These are phyloP conservation scores for Chamaetylas fuelleborni DNA, from an alignment of 2,113 vertebrate species.

Conservation along the genomic window DNA sequence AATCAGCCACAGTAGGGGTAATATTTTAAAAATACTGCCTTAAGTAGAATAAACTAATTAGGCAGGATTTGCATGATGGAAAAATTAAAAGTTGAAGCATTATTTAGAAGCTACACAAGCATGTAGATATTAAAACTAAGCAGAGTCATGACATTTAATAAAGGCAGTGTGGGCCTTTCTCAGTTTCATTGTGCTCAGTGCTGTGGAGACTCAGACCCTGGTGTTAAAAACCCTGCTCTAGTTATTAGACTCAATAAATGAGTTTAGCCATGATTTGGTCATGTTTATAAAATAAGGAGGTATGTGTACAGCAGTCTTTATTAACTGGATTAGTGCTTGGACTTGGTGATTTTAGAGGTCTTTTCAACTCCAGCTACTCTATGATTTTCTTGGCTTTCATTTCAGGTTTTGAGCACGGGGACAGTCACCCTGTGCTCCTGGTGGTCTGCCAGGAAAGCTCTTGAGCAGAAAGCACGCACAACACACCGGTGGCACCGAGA, in stretches of 20 bases:
- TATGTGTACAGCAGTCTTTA: neutral
- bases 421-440: fast-evolving
- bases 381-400: fast-evolving
- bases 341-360: no score
- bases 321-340: neutral
- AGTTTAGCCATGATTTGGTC: neutral
- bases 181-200: neutral
- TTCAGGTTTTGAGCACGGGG: neutral
- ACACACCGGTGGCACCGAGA: fast-evolving
- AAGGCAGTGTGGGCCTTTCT: neutral
- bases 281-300: neutral
- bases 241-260: neutral
- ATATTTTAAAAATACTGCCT: neutral
- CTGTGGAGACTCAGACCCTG: neutral
- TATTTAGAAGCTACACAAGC: neutral
- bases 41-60: neutral
- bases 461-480: fast-evolving
- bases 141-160: neutral
- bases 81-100: neutral
- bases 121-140: neutral
- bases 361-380: neutral
- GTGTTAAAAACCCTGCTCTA: neutral
- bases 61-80: neutral
- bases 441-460: neutral
- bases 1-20: neutral